Evolutionary conservation across 53 echinoderm and acorn worm genomes (phyloP).

Genomic region (Luidia sarsii): DNA sequence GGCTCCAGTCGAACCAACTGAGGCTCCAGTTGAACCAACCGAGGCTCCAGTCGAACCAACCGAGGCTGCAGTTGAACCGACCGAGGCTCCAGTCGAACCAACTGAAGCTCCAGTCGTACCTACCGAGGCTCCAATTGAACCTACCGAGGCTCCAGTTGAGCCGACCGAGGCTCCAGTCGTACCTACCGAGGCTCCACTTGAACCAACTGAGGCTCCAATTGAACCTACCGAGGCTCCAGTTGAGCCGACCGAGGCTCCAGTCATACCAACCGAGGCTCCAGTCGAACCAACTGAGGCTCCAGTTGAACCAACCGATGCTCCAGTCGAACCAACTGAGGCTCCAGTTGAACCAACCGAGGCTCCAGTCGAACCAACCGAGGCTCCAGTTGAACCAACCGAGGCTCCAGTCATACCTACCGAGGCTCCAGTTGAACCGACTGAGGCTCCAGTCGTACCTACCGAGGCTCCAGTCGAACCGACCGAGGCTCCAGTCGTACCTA

Average conservation of each 20-base stretch:
- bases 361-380: too few species aligned
- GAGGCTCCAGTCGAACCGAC: too few species aligned
- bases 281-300: not conserved
- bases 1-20: not conserved
- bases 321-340: too few species aligned
- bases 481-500: too few species aligned
- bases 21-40: slow-evolving; percentile 8
- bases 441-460: too few species aligned
- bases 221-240: not conserved
- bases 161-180: not conserved
- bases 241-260: not conserved
- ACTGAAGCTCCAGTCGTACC: not conserved
- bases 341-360: too few species aligned
- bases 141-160: not conserved
- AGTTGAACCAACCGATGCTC: too few species aligned
- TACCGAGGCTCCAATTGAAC: slow-evolving; percentile 9
- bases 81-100: not conserved
- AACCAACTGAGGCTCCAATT: too few species aligned
- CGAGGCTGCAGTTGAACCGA: not conserved
- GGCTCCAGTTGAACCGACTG: too few species aligned
- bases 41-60: slow-evolving; percentile 4
- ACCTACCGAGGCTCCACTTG: not conserved
- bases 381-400: too few species aligned
- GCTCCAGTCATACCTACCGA: too few species aligned
- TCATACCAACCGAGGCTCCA: not conserved